phyloP scores from a whole-genome alignment of 2,113 vertebrate genomes.

The Pelobates fuscus region DNA sequence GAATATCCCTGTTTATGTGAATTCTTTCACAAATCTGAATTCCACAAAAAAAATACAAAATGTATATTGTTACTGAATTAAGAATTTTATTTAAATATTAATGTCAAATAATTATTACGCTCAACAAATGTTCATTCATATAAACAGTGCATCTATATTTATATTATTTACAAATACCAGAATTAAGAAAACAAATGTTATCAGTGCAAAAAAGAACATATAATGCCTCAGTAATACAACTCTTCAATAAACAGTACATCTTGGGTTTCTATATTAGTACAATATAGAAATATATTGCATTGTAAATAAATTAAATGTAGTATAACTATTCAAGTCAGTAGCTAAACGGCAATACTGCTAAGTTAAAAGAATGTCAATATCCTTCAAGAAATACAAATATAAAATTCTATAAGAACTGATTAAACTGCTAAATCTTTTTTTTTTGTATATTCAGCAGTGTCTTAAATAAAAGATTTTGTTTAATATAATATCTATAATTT shows the following conservation, averaged over 20 bases:
- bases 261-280: neutral
- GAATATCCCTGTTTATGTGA: too few species aligned
- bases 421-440: constrained; percentile 8
- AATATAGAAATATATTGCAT: constrained; percentile 17
- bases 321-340: constrained; percentile 18
- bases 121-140: constrained; percentile 15
- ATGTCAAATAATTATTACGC: neutral
- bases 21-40: too few species aligned
- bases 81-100: neutral
- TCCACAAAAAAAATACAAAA: too few species aligned
- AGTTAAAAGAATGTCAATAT: neutral
- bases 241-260: neutral
- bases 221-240: constrained; percentile 7
- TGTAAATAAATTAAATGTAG: constrained; percentile 5
- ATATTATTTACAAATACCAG: constrained; percentile 38
- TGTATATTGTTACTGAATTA: too few species aligned
- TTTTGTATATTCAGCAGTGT: constrained; percentile 17
- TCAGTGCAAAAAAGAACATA: constrained; percentile 18
- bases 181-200: constrained; percentile 12
- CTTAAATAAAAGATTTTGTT: constrained; percentile 2
- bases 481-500: neutral
- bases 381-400: constrained; percentile 5
- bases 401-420: neutral
- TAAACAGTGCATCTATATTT: constrained; percentile 21
- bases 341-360: constrained; percentile 44